Evolutionary conservation across 1,140 invertebrate genomes (phyloP), one percentile per base, ranked within the genome.

Genomic region (Drosophila repleta): DNA sequence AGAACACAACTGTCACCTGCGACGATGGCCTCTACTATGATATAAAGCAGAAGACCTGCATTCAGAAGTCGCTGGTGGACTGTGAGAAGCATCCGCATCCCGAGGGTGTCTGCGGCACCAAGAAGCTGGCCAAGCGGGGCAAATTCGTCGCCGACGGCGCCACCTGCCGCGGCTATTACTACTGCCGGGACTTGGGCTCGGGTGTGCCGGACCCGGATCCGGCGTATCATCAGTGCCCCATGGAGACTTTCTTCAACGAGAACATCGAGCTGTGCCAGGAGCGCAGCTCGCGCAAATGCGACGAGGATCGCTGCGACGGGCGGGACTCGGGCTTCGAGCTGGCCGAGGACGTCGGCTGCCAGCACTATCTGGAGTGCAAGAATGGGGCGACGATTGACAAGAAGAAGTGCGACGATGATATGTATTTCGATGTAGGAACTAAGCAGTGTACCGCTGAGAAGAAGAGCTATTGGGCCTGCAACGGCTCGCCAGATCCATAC

Each of bases 141-240:
- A 69, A 56, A 29, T 90, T 90, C 48, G 81, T 90, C 1, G 13
- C 74, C 3, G 89, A 90, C 37, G 51, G 64, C 0, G 88, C 83
- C 15, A 85, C 89, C 3, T 90, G 89, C 52, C 69, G 81, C 5
- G 89, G 89, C 0, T 90, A 89, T 46, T 89, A 68, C 37, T 89
- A 83, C 60, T 90, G 89, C 15, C 60, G 43, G 0, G 89, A 89
- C 41, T 32, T 83, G 0, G 89, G 76, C 4, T 90, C 65, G 1
- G 74, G 70, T 3, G 13, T 70, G 1, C 89, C 89, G 0, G 89
- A 90, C 57, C 17, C 66, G 2, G 20, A 71, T 7, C 84, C 84
- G 0, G 1, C 5, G 0, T 76, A 57, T 48, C 55, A 56, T 0
- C 78, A 87, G 41, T 89, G 89, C 48, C 18, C 56, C 1, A 0